Evolutionary conservation across 2,888 invertebrate genomes (phyloP), one percentile per base, ranked within the genome.

Genomic region (Cataglyphis livida): DNA sequence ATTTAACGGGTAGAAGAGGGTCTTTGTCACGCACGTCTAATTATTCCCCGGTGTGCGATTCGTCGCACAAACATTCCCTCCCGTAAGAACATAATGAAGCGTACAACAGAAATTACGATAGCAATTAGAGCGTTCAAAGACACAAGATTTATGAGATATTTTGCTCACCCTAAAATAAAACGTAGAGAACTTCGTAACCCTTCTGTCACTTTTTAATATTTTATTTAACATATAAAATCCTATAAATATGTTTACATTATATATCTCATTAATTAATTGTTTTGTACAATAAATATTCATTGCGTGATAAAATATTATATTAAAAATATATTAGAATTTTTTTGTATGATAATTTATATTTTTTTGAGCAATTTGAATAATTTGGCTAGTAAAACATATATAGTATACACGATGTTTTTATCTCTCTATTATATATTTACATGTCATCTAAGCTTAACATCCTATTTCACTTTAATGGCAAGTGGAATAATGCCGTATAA

Each of bases 11-110:
- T 35, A 71, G 71, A 71, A 78, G 71, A 59, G 71, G 71, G 35
- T 59, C 78, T 79, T 79, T 79, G 71, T 79, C 78, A 79, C 71
- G 78, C 71, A 70, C 32, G 78, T 79, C 71, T 79, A 79, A 79
- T 79, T 79, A 79, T 79, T 79, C 78, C 41, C 78, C 44, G 12
- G 59, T 35, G 71, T 51, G 44, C 21, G 71, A 21, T 21, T 38
- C 25, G 7, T 44, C 32, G 18, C 44, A 59, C 35, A 41, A 57
- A 78, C 78, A 21, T 79, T 59, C 59, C 44, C 59, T 57, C 7
- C 32, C 18, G n/a, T 71, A 71, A 59, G 59, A 79, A 21, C 44
- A 71, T 71, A 79, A 79, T 79, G 44, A 79, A 79, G 57, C 59
- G 70, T 59, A 78, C 35, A 44, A 71, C 44, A 25, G 71, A 79